These are phyloP conservation scores for Oligia latruncula DNA, from an alignment of 2,888 invertebrate species.

Conservation along the genomic window DNA sequence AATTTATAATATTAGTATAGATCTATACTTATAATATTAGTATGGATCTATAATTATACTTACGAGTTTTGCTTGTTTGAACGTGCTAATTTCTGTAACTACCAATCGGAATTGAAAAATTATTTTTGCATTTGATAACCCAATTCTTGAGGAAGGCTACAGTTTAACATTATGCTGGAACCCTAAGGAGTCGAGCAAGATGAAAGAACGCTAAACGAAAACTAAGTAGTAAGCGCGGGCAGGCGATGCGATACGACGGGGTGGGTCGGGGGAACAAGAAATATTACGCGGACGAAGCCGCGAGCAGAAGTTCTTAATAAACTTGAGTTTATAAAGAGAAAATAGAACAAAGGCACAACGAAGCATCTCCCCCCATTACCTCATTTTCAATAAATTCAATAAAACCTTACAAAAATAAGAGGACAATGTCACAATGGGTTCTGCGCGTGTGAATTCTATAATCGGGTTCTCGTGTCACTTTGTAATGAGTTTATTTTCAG, in stretches of 20 bases:
- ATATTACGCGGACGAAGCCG: not conserved
- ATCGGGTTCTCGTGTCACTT: conserved; percentile 70
- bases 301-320: conserved; percentile 33
- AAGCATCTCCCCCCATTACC: conserved; percentile 45
- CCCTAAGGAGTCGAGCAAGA: not conserved
- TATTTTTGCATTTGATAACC: not conserved
- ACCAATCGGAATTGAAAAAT: not conserved
- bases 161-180: not conserved
- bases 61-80: no score
- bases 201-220: not conserved
- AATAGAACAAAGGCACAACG: conserved; percentile 41
- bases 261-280: not conserved
- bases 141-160: not conserved
- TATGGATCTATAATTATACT: no score
- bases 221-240: not conserved
- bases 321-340: conserved; percentile 34
- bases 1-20: no score
- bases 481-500: conserved; percentile 74
- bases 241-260: not conserved
- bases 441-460: conserved; percentile 62
- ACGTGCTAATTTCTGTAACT: not conserved
- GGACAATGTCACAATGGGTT: conserved; percentile 50
- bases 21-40: no score
- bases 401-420: conserved; percentile 57
- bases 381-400: conserved; percentile 61